Conservation (phyloP, 1,140 invertebrate genomes). For the Drosophila mojavensis region DNA sequence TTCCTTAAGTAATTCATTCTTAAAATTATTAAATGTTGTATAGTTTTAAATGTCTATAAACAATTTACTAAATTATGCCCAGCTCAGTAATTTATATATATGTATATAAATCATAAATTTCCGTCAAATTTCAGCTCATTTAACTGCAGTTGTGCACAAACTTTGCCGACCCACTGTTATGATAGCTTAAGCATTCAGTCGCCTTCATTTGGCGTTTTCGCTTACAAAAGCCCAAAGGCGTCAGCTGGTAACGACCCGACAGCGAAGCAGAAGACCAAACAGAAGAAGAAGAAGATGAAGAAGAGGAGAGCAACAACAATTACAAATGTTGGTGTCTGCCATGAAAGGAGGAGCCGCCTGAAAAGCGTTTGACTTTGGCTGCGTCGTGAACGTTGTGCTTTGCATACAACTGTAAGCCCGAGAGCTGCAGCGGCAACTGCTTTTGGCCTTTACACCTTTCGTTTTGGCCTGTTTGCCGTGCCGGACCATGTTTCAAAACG, state of each 20-base stretch:
- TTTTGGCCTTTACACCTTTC: constrained; percentile 65
- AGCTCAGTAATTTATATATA: no score
- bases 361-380: constrained; percentile 64
- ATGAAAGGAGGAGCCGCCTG: constrained; percentile 5
- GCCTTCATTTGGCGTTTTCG: constrained; percentile 20
- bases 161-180: constrained; percentile 1
- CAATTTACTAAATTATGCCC: no score
- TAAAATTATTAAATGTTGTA: no score
- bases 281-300: background rate
- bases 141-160: background rate
- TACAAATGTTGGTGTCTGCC: background rate
- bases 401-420: constrained; percentile 25
- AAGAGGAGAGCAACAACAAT: constrained; percentile 8
- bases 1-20: no score
- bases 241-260: constrained; percentile 4
- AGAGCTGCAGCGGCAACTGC: constrained; percentile 29
- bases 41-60: no score
- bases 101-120: no score
- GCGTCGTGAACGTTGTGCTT: constrained; percentile 23
- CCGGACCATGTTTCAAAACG: constrained; percentile 45
- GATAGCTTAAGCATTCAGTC: background rate
- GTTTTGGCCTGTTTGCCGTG: constrained; percentile 8
- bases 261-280: background rate
- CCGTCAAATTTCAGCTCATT: no score
- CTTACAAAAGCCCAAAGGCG: constrained; percentile 10